Conservation (phyloP, 1,140 invertebrate species). For the Drosophila carrolli region DNA sequence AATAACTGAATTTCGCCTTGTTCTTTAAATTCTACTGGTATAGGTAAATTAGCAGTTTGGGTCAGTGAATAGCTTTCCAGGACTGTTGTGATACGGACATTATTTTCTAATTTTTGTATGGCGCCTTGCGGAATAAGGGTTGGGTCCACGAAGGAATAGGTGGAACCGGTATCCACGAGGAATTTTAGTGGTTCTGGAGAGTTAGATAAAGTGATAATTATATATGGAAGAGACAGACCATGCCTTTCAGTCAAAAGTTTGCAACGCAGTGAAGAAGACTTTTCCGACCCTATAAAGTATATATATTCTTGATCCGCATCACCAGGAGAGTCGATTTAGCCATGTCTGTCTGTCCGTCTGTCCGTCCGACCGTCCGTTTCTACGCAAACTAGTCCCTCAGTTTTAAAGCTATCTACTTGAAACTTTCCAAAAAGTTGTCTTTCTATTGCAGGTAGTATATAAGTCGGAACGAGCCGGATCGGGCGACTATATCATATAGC, state of each 20-base stretch:
- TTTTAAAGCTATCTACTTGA: too few relatives aligned
- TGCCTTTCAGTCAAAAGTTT: background rate
- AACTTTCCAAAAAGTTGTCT: too few relatives aligned
- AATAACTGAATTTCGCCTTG: background rate
- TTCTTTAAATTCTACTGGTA: background rate
- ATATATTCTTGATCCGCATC: too few relatives aligned
- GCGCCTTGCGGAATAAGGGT: background rate
- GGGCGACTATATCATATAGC: too few relatives aligned
- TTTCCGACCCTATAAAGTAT: too few relatives aligned
- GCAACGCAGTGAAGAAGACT: too few relatives aligned
- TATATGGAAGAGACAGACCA: background rate
- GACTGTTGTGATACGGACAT: background rate
- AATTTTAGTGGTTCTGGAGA: slow-evolving; percentile 1
- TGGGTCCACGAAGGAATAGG: background rate
- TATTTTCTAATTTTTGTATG: background rate
- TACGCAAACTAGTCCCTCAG: too few relatives aligned
- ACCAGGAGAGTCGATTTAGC: too few relatives aligned
- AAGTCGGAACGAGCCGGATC: too few relatives aligned
- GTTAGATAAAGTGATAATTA: background rate
- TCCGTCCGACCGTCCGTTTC: too few relatives aligned
- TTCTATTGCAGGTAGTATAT: too few relatives aligned
- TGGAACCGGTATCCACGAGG: slow-evolving; percentile 15
- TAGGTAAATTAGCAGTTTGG: background rate
- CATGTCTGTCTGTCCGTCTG: too few relatives aligned
- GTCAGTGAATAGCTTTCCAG: background rate